Base-by-base conservation (phyloP, 2,113 vertebrate genomes). In the Barbus barbus region DNA sequence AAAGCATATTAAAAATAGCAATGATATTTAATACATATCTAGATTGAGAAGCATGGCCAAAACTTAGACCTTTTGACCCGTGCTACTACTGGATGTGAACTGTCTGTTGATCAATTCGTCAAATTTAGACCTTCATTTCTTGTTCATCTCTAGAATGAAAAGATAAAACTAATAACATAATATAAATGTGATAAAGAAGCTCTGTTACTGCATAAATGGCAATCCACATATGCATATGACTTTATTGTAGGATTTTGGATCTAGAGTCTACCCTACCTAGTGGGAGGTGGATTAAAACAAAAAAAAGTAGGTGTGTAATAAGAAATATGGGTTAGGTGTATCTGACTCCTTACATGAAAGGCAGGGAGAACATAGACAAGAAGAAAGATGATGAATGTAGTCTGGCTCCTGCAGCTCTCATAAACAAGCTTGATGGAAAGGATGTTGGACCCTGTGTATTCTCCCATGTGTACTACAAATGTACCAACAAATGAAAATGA, bases 311-410 rank as follows among this genome's bases (percentile, higher is more conserved):
- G 71, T 44, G 71, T 73, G 22, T 26, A 18, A 46, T 2, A 48
- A 31, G 41, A 75, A 75, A 75, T 16, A 14, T 46, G n/a, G n/a
- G n/a, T n/a, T n/a, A 65, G n/a, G 38, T 31, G n/a, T n/a, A n/a
- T n/a, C n/a, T n/a, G 60, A 67, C 41, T 80, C 36, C 20, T 48
- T 31, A 31, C 46, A n/a, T 51, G 38, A 51, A 7, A 80, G 18
- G 78, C 16, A 80, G n/a, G 24, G n/a, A 48, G 16, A 44, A 9
- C 24, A 67, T 20, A 31, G 78, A 80, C 60, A 67, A 46, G 38
- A 80, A 41, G 56, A 80, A 80, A 80, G 24, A 80, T 80, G 78
- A 80, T 67, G 38, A 67, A 65, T 80, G 60, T 9, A 67, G 60
- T 80, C n/a, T 80, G 78, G 58, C 38, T 80, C 38, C 78, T 22